A percentile compares a stretch with the other conserved stretches of the same genome.
Evolutionary conservation across 2,797 vertebrate genomes (phyloP).

Genomic region (Poliocrania exsul): DNA sequence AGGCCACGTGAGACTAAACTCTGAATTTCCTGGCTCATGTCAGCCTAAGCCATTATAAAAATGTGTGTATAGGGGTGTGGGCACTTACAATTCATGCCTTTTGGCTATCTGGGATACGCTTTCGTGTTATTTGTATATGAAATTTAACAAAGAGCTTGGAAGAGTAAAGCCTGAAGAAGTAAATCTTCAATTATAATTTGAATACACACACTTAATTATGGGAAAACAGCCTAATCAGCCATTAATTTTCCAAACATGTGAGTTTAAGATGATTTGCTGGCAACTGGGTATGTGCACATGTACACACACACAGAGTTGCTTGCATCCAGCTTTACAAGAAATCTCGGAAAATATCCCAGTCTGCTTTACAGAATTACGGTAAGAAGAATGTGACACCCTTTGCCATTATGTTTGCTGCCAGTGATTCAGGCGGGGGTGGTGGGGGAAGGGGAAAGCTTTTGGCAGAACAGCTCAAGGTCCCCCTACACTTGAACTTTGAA

Average conservation of each 20-base stretch:
- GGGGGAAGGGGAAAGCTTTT: constrained; percentile 48
- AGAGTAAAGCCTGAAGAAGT: background rate
- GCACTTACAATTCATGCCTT: constrained; percentile 29
- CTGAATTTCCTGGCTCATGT: constrained; percentile 47
- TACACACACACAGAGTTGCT: background rate
- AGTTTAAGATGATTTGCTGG: constrained; percentile 59
- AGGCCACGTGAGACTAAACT: constrained; percentile 15
- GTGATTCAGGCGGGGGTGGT: constrained; percentile 60
- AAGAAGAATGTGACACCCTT: constrained; percentile 66
- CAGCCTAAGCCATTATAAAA: constrained; percentile 37
- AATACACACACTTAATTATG: background rate
- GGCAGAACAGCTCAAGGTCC: constrained; percentile 50
- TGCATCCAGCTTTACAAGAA: constrained; percentile 63
- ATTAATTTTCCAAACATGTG: constrained; percentile 19
- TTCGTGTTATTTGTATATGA: background rate
- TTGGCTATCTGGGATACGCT: constrained; percentile 14
- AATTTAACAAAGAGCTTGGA: background rate
- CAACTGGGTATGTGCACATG: background rate
- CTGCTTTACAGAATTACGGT: constrained; percentile 63
- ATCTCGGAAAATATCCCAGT: constrained; percentile 43
- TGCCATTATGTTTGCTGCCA: constrained; percentile 49
- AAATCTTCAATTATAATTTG: constrained; percentile 3
- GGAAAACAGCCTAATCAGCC: constrained; percentile 5
- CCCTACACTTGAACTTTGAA: constrained; percentile 69
- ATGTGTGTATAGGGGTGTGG: background rate